These are phyloP conservation scores for Engraulis encrasicolus DNA, from an alignment of 2,113 vertebrate genomes.

Conservation along the genomic window DNA sequence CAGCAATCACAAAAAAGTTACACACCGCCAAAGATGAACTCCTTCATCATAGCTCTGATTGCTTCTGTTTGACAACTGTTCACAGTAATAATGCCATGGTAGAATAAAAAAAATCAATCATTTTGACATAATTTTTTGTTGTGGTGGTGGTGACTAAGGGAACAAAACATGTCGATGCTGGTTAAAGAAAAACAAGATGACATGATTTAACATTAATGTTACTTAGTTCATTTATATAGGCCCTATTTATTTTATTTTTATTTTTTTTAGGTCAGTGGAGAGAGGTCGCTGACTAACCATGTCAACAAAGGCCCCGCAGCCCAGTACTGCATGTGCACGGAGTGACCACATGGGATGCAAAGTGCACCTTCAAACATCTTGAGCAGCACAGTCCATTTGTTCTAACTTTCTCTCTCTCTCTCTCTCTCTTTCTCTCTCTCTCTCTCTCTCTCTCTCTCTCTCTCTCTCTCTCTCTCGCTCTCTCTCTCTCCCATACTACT, in stretches of 20 bases:
- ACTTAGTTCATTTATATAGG: not conserved
- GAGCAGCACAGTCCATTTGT: not conserved
- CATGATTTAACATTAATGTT: not conserved
- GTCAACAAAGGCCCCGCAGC: not conserved
- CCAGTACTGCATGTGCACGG: not conserved
- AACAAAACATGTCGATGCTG: not conserved
- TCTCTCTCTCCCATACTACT: too few relatives aligned
- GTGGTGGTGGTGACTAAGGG: conserved; percentile 13
- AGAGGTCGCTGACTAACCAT: not conserved
- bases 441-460: not conserved
- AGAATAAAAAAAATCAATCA: not conserved
- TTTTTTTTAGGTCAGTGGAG: conserved; percentile 25
- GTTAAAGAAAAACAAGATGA: not conserved
- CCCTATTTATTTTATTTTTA: not conserved
- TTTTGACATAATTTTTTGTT: not conserved
- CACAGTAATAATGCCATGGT: not conserved
- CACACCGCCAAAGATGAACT: conserved; percentile 19
- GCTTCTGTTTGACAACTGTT: conserved; percentile 27
- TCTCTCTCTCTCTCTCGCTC: not conserved
- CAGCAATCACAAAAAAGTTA: conserved; percentile 34
- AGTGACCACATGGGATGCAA: conserved; percentile 13
- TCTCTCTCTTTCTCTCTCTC: conserved; percentile 7
- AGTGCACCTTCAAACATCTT: conserved; percentile 19
- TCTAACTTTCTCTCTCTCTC: conserved; percentile 25
- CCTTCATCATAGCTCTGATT: conserved; percentile 47